Conservation (phyloP, 2,797 vertebrate genomes). For the Sardinella longiceps region DNA sequence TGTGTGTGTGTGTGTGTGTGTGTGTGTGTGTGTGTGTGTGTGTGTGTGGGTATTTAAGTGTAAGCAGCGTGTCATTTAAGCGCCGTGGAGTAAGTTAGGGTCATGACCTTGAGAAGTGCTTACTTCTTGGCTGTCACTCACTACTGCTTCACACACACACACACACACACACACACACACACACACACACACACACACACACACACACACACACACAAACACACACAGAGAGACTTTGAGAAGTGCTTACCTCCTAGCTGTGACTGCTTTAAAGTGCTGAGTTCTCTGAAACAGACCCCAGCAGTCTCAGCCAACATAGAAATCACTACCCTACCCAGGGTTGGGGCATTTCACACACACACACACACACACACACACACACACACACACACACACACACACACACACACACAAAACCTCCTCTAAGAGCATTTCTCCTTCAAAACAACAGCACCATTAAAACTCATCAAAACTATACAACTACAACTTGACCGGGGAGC, state of each 20-base stretch:
- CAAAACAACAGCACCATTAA: too few relatives aligned
- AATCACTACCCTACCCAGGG: too few relatives aligned
- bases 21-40: background rate
- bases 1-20: background rate
- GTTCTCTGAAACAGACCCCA: too few relatives aligned
- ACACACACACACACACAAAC: background rate
- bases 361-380: too few relatives aligned
- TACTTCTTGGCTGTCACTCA: constrained; percentile 49
- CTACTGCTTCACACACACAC: constrained; percentile 49
- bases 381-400: too few relatives aligned
- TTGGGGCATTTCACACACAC: too few relatives aligned
- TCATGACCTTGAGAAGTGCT: constrained; percentile 68
- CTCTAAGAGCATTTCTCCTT: background rate
- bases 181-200: constrained; percentile 5
- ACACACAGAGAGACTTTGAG: background rate
- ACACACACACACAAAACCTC: background rate
- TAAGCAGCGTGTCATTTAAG: constrained; percentile 48
- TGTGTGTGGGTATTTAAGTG: background rate
- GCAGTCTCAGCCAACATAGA: too few relatives aligned
- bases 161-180: background rate
- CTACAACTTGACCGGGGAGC: too few relatives aligned
- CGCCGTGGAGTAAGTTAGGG: constrained; percentile 60
- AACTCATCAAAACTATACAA: too few relatives aligned
- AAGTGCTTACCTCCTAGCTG: background rate
- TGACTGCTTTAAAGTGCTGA: too few relatives aligned